Conservation (phyloP, 1,140 invertebrate genomes). For the Monochamus saltuarius region DNA sequence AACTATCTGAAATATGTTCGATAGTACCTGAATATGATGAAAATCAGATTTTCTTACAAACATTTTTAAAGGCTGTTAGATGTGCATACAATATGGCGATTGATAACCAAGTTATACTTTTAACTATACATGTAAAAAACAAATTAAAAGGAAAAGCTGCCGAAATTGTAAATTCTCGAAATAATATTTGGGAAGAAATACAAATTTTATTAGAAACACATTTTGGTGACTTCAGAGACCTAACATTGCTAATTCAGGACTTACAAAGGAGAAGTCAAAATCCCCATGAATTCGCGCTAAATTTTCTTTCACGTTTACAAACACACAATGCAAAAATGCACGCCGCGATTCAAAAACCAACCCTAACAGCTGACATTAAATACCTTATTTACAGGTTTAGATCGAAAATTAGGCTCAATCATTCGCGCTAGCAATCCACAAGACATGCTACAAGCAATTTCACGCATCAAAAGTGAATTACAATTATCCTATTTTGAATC, state of each 20-base stretch:
- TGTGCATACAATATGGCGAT: constrained; percentile 8
- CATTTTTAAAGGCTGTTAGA: constrained; percentile 19
- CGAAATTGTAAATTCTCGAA: constrained; percentile 13
- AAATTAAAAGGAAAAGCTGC: constrained; percentile 17
- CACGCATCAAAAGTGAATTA: constrained; percentile 17
- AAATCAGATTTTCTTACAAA: constrained; percentile 14
- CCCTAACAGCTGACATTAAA: constrained; percentile 7
- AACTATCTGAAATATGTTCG: constrained; percentile 21
- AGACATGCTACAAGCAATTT: constrained; percentile 8
- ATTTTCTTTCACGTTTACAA: constrained; percentile 13
- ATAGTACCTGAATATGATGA: constrained; percentile 22
- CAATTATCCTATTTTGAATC: constrained; percentile 23
- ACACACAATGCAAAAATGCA: constrained; percentile 17
- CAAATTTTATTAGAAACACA: constrained; percentile 16
- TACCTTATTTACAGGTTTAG: constrained; percentile 17
- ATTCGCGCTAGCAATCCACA: constrained; percentile 12
- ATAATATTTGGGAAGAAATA: constrained; percentile 11
- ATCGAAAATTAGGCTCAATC: constrained; percentile 11
- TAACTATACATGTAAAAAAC: constrained; percentile 23
- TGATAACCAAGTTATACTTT: constrained; percentile 10
- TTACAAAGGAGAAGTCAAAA: constrained; percentile 15
- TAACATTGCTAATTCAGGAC: constrained; percentile 18
- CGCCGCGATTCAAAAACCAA: constrained; percentile 13
- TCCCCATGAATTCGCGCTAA: constrained; percentile 6
- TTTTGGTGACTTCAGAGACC: constrained; percentile 18